Percentiles rank a stretch among this genome's conserved stretches.
Conservation (phyloP, 2,888 invertebrate species). For the Ichneumon xanthorius region DNA sequence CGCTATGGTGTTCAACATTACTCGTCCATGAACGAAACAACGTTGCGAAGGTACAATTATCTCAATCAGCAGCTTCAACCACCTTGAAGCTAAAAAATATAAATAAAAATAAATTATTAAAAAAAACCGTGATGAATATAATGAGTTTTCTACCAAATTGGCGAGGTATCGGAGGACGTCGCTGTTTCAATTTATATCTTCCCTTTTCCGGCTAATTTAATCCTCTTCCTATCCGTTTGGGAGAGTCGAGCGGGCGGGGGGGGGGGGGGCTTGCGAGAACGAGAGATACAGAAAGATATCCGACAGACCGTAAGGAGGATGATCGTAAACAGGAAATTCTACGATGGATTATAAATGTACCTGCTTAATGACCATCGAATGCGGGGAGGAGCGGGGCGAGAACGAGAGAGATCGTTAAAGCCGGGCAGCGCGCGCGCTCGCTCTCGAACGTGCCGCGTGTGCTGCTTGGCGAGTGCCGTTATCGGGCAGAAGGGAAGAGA, state of each 20-base stretch:
- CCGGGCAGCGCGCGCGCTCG: conserved; percentile 23
- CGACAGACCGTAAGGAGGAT: conserved; percentile 21
- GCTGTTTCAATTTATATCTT: conserved; percentile 37
- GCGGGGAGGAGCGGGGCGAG: conserved; percentile 37
- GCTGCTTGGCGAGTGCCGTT: conserved; percentile 59
- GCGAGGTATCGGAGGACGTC: conserved; percentile 33
- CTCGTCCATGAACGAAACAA: conserved; percentile 30
- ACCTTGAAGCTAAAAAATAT: conserved; percentile 50
- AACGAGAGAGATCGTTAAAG: conserved; percentile 55
- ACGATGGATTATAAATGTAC: conserved; percentile 65
- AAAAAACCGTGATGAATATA: conserved; percentile 18
- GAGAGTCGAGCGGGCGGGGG: background rate
- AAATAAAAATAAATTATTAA: background rate
- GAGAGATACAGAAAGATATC: background rate
- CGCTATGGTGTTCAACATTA: background rate
- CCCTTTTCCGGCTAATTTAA: conserved; percentile 11
- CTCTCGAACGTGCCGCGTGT: conserved; percentile 16
- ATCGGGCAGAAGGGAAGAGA: conserved; percentile 47
- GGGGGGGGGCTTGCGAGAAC: too few species aligned
- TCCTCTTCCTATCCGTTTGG: conserved; percentile 15
- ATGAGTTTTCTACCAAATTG: conserved; percentile 56
- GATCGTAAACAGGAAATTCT: conserved; percentile 64
- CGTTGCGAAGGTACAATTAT: conserved; percentile 20
- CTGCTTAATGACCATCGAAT: conserved; percentile 58
- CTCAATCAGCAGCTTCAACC: conserved; percentile 50